A percentile compares a stretch with the other conserved stretches of the same genome.
phyloP scores from a whole-genome alignment of 1,140 invertebrate species.

The Drosophila neocordata region DNA sequence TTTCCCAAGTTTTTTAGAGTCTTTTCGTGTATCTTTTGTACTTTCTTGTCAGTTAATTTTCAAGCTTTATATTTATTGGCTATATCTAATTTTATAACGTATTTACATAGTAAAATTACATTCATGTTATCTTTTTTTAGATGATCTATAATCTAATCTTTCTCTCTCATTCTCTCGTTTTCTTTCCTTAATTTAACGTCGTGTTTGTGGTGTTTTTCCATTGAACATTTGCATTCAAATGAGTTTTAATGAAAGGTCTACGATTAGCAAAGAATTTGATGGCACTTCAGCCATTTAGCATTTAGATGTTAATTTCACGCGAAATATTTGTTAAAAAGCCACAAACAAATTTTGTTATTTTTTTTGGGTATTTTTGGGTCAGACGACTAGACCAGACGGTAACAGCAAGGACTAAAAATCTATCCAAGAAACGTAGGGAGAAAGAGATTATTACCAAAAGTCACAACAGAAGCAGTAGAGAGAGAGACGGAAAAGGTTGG shows the following conservation, averaged over 20 bases:
- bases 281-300: slow-evolving; percentile 20
- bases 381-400: neutral
- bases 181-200: neutral
- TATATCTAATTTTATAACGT: neutral
- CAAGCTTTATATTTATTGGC: no score
- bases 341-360: slow-evolving; percentile 12
- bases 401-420: neutral
- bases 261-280: slow-evolving; percentile 32
- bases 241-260: slow-evolving; percentile 31
- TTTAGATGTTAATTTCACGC: slow-evolving; percentile 33
- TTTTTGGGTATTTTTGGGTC: slow-evolving; percentile 23
- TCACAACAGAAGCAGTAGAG: neutral
- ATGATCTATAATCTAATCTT: neutral
- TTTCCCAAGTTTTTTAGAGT: no score
- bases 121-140: neutral
- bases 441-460: neutral
- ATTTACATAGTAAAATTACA: neutral
- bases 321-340: slow-evolving; percentile 26
- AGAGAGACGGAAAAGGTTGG: neutral
- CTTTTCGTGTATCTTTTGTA: no score
- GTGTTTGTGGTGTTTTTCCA: slow-evolving; percentile 36
- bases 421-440: neutral
- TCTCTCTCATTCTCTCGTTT: neutral
- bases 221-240: slow-evolving; percentile 27
- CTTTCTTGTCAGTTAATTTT: no score